Base-by-base conservation (phyloP, 1,140 invertebrate genomes). In the Macrotrachela quadricornifera region DNA sequence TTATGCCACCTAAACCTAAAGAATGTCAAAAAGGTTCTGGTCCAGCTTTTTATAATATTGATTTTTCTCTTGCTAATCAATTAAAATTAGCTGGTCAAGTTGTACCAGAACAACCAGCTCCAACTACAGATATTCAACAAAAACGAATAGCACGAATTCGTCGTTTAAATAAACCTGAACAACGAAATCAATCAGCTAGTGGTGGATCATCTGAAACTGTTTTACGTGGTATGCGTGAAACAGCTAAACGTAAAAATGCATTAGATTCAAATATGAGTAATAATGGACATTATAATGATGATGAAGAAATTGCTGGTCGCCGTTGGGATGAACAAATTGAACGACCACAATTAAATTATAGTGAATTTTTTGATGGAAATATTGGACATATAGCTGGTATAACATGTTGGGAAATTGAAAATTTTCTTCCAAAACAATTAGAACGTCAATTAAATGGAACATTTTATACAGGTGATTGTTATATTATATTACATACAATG, bases 381-480 rank as follows among this genome's bases (percentile, higher is more conserved):
- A 42, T 90, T 1, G 91, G 91, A 8, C 85, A 91, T 63, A 67
- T 56, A 47, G 21, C 57, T 70, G 71, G 71, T 37, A 61, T 94
- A 16, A 80, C 80, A 3, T 79, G 90, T 55, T 96, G 90, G 87
- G 90, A 95, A 74, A 97, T 97, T 56, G 91, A 97, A 70, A 97
- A 99, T 67, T 97, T 99, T 67, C 72, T 96, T 54, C 92, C 92
- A 0, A 92, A 90, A 66, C 80, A 81, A 62, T 65, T 95, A 11
- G 75, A 77, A 48, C 70, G 74, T 56, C 82, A 81, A 12, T 78
- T 84, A 0, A 81, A 92, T 71, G 92, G 94, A 10, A 94, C 95
- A 70, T 97, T 99, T 70, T 99, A 95, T 65, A 88, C 96, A 72
- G 92, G 85, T 14, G 94, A 99, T 69, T 97, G 91, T 70, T 99